A percentile compares a stretch with the other conserved stretches of the same genome.
Conservation (phyloP, 2,888 invertebrate genomes). For the Melieria crassipennis region DNA sequence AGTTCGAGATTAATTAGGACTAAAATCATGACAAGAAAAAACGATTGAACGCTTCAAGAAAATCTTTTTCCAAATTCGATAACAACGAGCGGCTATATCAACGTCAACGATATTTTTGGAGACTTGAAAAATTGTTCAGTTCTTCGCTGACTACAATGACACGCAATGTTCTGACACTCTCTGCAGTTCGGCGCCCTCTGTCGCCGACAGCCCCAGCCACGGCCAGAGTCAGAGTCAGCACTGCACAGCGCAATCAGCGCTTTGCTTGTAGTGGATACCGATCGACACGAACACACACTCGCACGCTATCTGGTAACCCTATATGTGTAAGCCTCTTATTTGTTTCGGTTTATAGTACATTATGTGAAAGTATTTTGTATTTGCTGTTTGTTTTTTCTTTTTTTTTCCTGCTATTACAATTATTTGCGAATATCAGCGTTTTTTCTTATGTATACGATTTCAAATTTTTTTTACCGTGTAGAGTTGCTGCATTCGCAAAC, state of each 20-base stretch:
- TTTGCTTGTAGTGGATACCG: not conserved
- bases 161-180: constrained; percentile 17
- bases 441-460: constrained; percentile 20
- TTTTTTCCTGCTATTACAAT: constrained; percentile 7
- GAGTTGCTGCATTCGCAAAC: too few species aligned
- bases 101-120: not conserved
- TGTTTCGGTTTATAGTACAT: constrained; percentile 11
- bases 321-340: constrained; percentile 16
- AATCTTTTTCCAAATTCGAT: not conserved
- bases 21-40: too few species aligned
- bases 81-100: not conserved
- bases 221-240: too few species aligned
- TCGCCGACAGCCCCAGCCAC: too few species aligned
- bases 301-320: constrained; percentile 35
- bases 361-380: constrained; percentile 18
- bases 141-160: constrained; percentile 7
- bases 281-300: constrained; percentile 16
- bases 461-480: constrained; percentile 5
- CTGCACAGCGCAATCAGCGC: too few species aligned
- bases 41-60: too few species aligned
- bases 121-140: not conserved
- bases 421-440: constrained; percentile 34
- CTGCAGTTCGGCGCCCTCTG: not conserved
- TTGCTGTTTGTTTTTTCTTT: constrained; percentile 11
- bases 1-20: too few species aligned